phyloP scores from a whole-genome alignment of 1,140 invertebrate species.

The Diorhabda sublineata region DNA sequence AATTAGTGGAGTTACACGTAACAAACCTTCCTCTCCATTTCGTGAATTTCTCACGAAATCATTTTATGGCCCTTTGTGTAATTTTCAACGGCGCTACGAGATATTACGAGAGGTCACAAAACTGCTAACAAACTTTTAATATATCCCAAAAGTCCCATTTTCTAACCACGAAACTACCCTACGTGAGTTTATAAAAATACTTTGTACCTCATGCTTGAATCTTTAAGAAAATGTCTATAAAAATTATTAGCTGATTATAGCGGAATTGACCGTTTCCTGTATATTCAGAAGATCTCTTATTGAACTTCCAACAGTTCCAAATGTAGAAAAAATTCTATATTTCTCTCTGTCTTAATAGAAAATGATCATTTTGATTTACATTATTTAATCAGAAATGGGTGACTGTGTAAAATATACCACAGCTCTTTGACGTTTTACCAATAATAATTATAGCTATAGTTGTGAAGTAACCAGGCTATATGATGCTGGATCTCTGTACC shows the following conservation, averaged over 20 bases:
- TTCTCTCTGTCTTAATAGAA: too few species aligned
- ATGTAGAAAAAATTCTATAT: too few species aligned
- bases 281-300: too few species aligned
- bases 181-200: neutral
- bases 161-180: neutral
- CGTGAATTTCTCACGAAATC: conserved; percentile 4
- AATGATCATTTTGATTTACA: too few species aligned
- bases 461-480: too few species aligned
- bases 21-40: conserved; percentile 4
- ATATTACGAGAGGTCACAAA: conserved; percentile 6
- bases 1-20: conserved; percentile 7
- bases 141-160: conserved; percentile 6
- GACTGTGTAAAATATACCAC: too few species aligned
- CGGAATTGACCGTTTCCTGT: too few species aligned
- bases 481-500: too few species aligned
- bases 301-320: too few species aligned
- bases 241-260: neutral
- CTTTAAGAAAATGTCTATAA: neutral
- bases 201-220: neutral
- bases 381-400: too few species aligned
- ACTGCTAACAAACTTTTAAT: conserved; percentile 12
- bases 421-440: too few species aligned
- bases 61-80: conserved; percentile 4
- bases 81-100: conserved; percentile 4
- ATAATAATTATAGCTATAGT: too few species aligned